phyloP scores from a whole-genome alignment of 2,888 invertebrate species.

The Tupiocoris notatus region DNA sequence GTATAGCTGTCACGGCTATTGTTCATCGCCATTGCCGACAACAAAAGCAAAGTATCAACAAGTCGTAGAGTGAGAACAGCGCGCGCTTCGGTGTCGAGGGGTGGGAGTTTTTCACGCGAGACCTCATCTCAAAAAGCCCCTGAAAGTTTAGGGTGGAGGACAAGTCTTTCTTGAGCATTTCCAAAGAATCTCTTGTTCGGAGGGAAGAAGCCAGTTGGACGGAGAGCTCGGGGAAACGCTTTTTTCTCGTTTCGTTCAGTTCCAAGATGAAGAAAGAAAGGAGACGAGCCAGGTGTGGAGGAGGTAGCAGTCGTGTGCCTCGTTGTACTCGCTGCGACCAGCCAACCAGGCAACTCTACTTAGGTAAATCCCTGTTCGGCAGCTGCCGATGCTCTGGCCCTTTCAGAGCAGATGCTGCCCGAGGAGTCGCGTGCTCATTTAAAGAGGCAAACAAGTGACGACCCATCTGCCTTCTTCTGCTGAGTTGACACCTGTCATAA shows the following conservation, averaged over 20 bases:
- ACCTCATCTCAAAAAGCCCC: neutral
- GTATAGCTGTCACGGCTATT: neutral
- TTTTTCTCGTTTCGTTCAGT: neutral
- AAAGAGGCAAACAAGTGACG: conserved; percentile 40
- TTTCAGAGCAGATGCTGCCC: conserved; percentile 27
- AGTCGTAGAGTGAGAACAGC: neutral
- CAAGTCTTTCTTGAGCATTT: neutral
- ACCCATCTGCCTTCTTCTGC: conserved; percentile 33
- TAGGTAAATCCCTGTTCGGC: conserved; percentile 41
- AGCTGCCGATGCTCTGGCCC: conserved; percentile 22
- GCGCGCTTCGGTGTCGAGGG: neutral
- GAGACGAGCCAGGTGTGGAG: conserved; percentile 34
- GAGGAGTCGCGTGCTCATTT: conserved; percentile 37
- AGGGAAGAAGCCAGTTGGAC: conserved; percentile 37
- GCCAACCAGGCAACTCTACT: conserved; percentile 7
- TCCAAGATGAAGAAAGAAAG: conserved; percentile 16
- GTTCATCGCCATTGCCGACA: neutral
- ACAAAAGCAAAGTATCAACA: neutral
- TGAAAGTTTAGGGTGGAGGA: neutral
- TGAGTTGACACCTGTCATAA: conserved; percentile 39
- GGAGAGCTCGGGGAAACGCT: neutral
- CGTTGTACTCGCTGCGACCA: conserved; percentile 1
- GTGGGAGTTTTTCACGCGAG: neutral
- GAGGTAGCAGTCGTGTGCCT: neutral
- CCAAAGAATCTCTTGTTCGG: conserved; percentile 36